Evolutionary conservation across 2,888 invertebrate genomes (phyloP).

Genomic region (Drosophila tanythrix): DNA sequence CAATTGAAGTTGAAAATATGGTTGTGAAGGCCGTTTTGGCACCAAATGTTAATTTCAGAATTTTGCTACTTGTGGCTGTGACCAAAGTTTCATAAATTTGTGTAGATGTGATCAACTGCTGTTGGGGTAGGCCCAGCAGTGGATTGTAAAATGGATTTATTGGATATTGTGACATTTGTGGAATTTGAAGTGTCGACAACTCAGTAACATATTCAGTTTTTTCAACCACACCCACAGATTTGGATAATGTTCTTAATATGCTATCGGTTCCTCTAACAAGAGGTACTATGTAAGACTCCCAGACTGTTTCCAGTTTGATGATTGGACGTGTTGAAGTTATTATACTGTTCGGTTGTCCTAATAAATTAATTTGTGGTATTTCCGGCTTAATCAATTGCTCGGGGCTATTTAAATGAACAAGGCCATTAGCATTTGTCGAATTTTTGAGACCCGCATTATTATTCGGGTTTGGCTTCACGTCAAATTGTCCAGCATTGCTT

Average conservation of each 20-base stretch:
- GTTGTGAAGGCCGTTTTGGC: constrained; percentile 95
- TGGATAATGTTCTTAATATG: constrained; percentile 91
- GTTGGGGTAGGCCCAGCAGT: constrained; percentile 87
- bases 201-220: constrained; percentile 92
- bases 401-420: constrained; percentile 33
- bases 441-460: constrained; percentile 59
- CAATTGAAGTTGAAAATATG: constrained; percentile 92
- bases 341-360: constrained; percentile 86
- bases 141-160: constrained; percentile 84
- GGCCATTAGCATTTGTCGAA: constrained; percentile 49
- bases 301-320: constrained; percentile 91
- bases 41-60: constrained; percentile 94
- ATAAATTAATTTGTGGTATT: constrained; percentile 88
- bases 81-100: constrained; percentile 92
- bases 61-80: constrained; percentile 92
- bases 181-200: constrained; percentile 89
- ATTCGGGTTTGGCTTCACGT: constrained; percentile 50
- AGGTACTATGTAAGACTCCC: constrained; percentile 93
- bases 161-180: constrained; percentile 85
- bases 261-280: constrained; percentile 91
- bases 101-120: constrained; percentile 92
- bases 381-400: constrained; percentile 83
- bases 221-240: constrained; percentile 91
- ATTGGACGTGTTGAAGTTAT: constrained; percentile 92
- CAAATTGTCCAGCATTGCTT: constrained; percentile 87